Conservation (phyloP, 2,888 invertebrate species). For the Tethea ocularis region DNA sequence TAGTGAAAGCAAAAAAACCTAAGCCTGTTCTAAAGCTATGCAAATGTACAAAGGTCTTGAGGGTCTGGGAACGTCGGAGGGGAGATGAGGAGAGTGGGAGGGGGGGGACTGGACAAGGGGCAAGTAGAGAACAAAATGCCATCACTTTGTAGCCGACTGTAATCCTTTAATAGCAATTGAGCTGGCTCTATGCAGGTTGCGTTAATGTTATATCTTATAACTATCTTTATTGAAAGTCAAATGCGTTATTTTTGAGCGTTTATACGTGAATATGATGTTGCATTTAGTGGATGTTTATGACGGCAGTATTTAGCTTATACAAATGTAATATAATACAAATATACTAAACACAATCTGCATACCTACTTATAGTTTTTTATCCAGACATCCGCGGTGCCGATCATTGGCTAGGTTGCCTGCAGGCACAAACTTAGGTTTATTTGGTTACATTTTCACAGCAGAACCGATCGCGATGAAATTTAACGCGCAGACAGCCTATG, state of each 20-base stretch:
- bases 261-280: neutral
- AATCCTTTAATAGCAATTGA: conserved; percentile 81
- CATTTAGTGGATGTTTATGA: too few relatives aligned
- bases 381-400: too few relatives aligned
- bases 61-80: conserved; percentile 53
- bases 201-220: conserved; percentile 11
- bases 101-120: conserved; percentile 68
- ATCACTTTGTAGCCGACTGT: conserved; percentile 74
- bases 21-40: conserved; percentile 75
- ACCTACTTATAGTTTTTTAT: too few relatives aligned
- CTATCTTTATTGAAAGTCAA: conserved; percentile 6
- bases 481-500: too few relatives aligned
- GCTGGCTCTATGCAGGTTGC: conserved; percentile 29
- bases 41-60: conserved; percentile 81
- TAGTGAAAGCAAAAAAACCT: conserved; percentile 69
- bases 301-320: too few relatives aligned
- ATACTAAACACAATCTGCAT: too few relatives aligned
- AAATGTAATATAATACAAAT: too few relatives aligned
- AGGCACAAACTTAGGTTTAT: too few relatives aligned
- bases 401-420: too few relatives aligned
- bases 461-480: too few relatives aligned
- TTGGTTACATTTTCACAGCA: too few relatives aligned
- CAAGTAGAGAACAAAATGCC: conserved; percentile 74
- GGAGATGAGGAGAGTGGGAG: conserved; percentile 28
- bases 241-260: neutral